Base-by-base conservation (phyloP, 2,888 invertebrate genomes). In the Pollenia angustigena region DNA sequence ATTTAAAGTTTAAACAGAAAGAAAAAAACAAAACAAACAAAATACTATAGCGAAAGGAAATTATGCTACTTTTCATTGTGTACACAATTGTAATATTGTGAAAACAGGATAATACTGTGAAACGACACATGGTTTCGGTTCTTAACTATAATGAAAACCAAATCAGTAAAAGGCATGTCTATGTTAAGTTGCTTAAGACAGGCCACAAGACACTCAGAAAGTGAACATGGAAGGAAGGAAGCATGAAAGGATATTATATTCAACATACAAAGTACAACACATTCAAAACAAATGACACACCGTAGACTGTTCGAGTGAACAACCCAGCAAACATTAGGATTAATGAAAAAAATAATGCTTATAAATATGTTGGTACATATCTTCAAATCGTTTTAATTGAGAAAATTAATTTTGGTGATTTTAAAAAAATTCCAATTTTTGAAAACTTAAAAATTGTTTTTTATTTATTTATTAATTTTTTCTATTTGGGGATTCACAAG, bases 201-300 rank as follows among this genome's bases (percentile, higher is more conserved):
- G 62, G 74, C 85, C 79, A 79, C 81, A 85, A 82, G 78, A 74
- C 79, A 79, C 46, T 64, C 54, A 60, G 58, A 62, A 54, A 69
- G 48, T n/a, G 48, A 56, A 16, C 40, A 64, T 66, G 54, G 44
- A 54, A 69, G 76, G 10, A 80, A 71, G 71, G 32, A 66, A 69
- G 16, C 14, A 52, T 50, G 52, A 14, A 82, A 71, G 62, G 71
- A 76, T 56, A 64, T 69, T 44, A 62, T 54, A 52, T 69, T 14
- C 32, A 50, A 44, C 32, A 60, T 14, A 50, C 14, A 56, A 58
- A 52, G 11, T 60, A 4, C 40, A 56, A 66, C 48, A 42, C 56
- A 66, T 48, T 10, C 12, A 40, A 64, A 64, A 42, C 42, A 64
- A 23, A 64, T 44, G 50, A 52, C 64, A 52, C 12, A 54, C 18